Evolutionary conservation across 2,888 invertebrate species (phyloP).

Genomic region (Caenorhabditis sp.): DNA sequence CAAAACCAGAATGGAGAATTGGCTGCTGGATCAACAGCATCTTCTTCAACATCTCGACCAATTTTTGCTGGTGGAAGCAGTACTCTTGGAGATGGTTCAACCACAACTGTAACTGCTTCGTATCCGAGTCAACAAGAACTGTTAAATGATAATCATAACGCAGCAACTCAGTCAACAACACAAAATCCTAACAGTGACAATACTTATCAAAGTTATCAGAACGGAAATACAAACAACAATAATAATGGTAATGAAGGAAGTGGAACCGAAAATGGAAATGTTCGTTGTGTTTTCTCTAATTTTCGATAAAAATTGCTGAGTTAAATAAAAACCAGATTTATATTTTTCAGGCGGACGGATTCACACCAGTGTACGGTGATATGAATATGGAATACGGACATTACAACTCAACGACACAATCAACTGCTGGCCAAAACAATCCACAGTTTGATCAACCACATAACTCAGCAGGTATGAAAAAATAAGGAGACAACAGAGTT

Average conservation of each 20-base stretch:
- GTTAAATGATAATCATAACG: neutral
- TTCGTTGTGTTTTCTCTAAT: conserved; percentile 19
- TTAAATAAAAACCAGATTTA: neutral
- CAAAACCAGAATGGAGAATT: too few relatives aligned
- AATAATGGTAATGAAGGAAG: neutral
- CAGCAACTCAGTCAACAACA: too few relatives aligned
- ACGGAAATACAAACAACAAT: neutral
- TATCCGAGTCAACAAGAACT: neutral
- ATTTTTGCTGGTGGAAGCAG: neutral
- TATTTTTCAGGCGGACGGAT: conserved; percentile 27
- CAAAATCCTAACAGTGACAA: neutral
- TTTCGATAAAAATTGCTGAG: neutral
- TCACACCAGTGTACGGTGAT: conserved; percentile 44
- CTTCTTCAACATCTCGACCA: too few relatives aligned
- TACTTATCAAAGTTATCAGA: neutral
- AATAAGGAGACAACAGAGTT: too few relatives aligned
- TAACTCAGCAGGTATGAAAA: conserved; percentile 12
- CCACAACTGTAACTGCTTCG: neutral
- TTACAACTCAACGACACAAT: conserved; percentile 27
- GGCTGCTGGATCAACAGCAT: too few relatives aligned
- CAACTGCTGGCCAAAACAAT: conserved; percentile 17
- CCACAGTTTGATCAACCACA: conserved; percentile 36
- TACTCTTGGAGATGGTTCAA: neutral
- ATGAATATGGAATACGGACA: conserved; percentile 50
- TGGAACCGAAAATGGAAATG: conserved; percentile 1